These are phyloP conservation scores for Gavialis gangeticus DNA, from an alignment of 2,113 vertebrate species.

Conservation along the genomic window DNA sequence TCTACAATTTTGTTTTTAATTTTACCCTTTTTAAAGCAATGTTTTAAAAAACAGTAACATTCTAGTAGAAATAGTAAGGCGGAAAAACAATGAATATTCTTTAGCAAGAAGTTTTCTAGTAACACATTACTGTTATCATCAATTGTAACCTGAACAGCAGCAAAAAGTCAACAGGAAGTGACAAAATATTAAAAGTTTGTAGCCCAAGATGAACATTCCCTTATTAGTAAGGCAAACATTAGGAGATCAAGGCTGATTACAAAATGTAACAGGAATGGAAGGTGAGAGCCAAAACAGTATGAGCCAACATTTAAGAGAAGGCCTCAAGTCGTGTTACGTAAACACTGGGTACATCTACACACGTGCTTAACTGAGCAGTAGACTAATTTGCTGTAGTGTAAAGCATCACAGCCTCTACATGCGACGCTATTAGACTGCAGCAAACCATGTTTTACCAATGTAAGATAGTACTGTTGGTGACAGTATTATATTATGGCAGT, in stretches of 20 bases:
- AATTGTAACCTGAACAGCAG: neutral
- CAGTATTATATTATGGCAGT: neutral
- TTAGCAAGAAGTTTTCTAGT: neutral
- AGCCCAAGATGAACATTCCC: neutral
- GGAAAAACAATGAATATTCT: neutral
- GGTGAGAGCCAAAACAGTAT: neutral
- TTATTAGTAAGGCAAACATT: neutral
- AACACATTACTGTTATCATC: neutral
- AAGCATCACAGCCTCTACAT: too few relatives aligned
- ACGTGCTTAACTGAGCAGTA: too few relatives aligned
- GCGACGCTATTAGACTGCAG: too few relatives aligned
- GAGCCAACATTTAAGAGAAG: neutral
- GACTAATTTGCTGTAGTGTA: too few relatives aligned
- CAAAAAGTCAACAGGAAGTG: neutral
- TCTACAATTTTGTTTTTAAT: too few relatives aligned
- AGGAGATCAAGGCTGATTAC: neutral
- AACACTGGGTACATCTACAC: too few relatives aligned
- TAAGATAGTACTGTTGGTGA: too few relatives aligned
- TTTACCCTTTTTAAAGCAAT: neutral
- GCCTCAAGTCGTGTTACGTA: neutral
- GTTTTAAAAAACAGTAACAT: neutral
- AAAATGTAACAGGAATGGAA: neutral
- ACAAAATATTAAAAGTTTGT: neutral
- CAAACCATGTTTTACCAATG: too few relatives aligned
- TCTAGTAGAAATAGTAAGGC: rapidly evolving